Conservation (phyloP, 2,888 invertebrate species). For the Pseudolycoriella hygida region DNA sequence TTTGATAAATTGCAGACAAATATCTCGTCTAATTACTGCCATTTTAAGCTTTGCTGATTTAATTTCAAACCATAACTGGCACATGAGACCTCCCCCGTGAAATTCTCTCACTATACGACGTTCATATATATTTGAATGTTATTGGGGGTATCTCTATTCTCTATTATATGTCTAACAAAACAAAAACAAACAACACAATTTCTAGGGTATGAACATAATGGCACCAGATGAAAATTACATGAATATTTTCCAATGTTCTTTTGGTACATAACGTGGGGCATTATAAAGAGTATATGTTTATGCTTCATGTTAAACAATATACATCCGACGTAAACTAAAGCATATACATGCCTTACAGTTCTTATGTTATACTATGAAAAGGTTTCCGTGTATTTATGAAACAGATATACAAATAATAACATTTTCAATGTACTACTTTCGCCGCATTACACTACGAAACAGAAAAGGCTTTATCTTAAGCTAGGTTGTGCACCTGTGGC, state of each 20-base stretch:
- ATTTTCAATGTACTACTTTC: neutral
- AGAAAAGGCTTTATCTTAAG: slow-evolving; percentile 7
- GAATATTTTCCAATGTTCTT: slow-evolving; percentile 1
- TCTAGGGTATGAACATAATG: neutral
- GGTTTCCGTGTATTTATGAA: neutral
- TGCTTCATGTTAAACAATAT: neutral
- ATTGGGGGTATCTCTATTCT: too few relatives aligned
- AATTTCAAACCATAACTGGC: slow-evolving; percentile 12
- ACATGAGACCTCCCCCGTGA: slow-evolving; percentile 11
- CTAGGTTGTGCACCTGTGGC: slow-evolving; percentile 7
- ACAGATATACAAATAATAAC: neutral
- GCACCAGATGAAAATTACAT: slow-evolving; percentile 1
- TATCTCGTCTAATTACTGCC: slow-evolving; percentile 12
- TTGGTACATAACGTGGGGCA: neutral
- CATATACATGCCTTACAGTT: neutral
- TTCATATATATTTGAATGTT: too few relatives aligned
- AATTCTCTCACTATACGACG: neutral
- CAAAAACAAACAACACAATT: too few relatives aligned
- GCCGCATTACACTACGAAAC: slow-evolving; percentile 1
- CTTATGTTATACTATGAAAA: neutral
- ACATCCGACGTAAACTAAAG: neutral
- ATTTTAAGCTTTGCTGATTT: slow-evolving; percentile 12
- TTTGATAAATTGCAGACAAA: slow-evolving; percentile 14
- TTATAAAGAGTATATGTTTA: neutral
- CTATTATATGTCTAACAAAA: too few relatives aligned